Conservation (phyloP, 2,113 vertebrate genomes). For the Taxidea taxus region DNA sequence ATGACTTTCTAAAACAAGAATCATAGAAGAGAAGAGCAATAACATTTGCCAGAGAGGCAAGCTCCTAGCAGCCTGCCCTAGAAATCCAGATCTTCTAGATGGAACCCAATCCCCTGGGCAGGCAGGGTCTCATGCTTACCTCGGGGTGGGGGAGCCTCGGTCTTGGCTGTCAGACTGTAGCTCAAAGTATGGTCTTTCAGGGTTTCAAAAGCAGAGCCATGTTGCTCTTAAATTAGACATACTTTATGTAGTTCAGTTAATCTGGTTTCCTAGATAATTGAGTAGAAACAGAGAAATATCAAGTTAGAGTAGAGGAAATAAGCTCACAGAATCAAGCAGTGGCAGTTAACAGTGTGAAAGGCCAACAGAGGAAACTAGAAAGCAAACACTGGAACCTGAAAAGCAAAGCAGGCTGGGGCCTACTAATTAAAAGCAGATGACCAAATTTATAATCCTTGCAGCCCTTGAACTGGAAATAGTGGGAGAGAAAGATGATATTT, state of each 20-base stretch:
- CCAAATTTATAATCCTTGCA: background rate
- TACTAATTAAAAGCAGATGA: background rate
- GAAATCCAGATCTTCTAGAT: background rate
- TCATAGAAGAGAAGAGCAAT: background rate
- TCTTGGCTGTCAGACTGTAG: background rate
- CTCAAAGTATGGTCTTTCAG: background rate
- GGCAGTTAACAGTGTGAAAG: background rate
- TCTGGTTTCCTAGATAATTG: background rate
- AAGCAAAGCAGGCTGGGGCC: background rate
- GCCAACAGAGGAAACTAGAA: background rate
- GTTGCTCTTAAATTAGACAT: background rate
- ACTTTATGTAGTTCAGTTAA: background rate
- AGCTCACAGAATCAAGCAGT: background rate
- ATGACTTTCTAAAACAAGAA: background rate
- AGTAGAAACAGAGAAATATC: background rate
- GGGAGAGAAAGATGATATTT: background rate
- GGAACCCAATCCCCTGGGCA: background rate
- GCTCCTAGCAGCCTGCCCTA: background rate
- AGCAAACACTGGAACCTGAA: background rate
- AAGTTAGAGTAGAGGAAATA: background rate
- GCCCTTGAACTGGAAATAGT: background rate
- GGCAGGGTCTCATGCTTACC: background rate
- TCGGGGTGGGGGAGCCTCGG: background rate
- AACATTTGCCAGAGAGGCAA: background rate
- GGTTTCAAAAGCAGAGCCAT: background rate